phyloP scores from a whole-genome alignment of 2,888 invertebrate species.

The Formica aserva region DNA sequence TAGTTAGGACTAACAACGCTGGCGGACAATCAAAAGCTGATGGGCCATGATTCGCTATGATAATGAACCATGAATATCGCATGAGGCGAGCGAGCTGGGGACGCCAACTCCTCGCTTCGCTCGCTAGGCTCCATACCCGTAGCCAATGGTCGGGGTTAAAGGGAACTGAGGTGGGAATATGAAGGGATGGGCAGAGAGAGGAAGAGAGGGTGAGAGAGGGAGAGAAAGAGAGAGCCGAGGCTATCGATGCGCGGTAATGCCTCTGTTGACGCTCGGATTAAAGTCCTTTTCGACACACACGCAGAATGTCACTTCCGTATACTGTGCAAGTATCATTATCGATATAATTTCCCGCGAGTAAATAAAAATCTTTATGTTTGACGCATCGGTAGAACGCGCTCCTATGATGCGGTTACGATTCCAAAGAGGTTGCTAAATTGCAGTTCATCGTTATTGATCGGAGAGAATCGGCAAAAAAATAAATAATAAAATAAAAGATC shows the following conservation, averaged over 20 bases:
- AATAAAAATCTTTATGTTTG: slow-evolving; percentile 38
- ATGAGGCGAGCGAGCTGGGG: slow-evolving; percentile 85
- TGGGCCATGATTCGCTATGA: slow-evolving; percentile 86
- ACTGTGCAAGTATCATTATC: slow-evolving; percentile 45
- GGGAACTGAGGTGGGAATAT: slow-evolving; percentile 72
- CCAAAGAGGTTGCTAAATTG: slow-evolving; percentile 23
- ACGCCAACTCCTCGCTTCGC: slow-evolving; percentile 84
- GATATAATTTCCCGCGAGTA: slow-evolving; percentile 28
- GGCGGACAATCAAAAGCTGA: slow-evolving; percentile 86
- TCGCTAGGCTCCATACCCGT: slow-evolving; percentile 76
- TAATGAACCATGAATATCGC: slow-evolving; percentile 85
- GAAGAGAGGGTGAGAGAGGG: not conserved
- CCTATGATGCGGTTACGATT: not conserved
- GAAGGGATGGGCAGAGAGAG: slow-evolving; percentile 70
- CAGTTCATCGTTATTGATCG: not conserved
- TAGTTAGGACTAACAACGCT: slow-evolving; percentile 85
- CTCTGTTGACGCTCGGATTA: slow-evolving; percentile 80
- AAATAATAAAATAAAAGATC: not conserved
- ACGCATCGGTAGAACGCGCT: not conserved
- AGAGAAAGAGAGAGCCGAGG: slow-evolving; percentile 51
- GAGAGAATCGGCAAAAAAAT: not conserved
- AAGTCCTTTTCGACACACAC: slow-evolving; percentile 72
- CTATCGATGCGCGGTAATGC: slow-evolving; percentile 75
- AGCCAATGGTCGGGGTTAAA: slow-evolving; percentile 73
- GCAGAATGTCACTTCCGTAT: slow-evolving; percentile 36